A percentile compares a stretch with the other conserved stretches of the same genome.
Evolutionary conservation across 1,140 invertebrate species (phyloP).

Genomic region (Saxidomus purpurata): DNA sequence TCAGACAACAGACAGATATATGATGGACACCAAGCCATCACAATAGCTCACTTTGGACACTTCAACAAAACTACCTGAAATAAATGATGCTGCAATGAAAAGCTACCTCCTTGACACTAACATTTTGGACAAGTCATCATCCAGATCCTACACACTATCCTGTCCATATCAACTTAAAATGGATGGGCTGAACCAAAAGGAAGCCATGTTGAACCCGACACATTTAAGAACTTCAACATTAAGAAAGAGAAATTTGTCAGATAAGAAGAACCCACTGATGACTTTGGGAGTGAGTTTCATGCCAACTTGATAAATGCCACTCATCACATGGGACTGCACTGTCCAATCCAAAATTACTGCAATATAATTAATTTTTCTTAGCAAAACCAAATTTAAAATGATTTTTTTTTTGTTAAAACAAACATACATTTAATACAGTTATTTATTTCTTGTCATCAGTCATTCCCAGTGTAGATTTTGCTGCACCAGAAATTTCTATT

Average conservation of each 20-base stretch:
- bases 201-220: not conserved
- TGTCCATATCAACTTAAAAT: constrained; percentile 21
- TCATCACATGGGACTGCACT: no score
- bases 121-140: not conserved
- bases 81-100: constrained; percentile 13
- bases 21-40: not conserved
- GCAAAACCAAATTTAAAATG: no score
- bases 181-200: not conserved
- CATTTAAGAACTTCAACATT: constrained; percentile 6
- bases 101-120: constrained; percentile 13
- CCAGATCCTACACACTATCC: constrained; percentile 34
- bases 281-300: no score
- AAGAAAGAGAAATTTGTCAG: not conserved
- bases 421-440: no score
- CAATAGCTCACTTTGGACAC: not conserved
- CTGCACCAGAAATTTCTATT: no score
- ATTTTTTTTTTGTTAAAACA: no score
- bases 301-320: no score
- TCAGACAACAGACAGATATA: no score
- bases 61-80: constrained; percentile 3
- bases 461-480: no score
- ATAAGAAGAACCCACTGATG: constrained; percentile 27
- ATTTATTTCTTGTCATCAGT: no score
- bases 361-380: no score
- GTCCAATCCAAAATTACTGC: no score